Evolutionary conservation across 2,797 vertebrate species (phyloP), one percentile per base, ranked within the genome.

Genomic region (Alcedo atthis): DNA sequence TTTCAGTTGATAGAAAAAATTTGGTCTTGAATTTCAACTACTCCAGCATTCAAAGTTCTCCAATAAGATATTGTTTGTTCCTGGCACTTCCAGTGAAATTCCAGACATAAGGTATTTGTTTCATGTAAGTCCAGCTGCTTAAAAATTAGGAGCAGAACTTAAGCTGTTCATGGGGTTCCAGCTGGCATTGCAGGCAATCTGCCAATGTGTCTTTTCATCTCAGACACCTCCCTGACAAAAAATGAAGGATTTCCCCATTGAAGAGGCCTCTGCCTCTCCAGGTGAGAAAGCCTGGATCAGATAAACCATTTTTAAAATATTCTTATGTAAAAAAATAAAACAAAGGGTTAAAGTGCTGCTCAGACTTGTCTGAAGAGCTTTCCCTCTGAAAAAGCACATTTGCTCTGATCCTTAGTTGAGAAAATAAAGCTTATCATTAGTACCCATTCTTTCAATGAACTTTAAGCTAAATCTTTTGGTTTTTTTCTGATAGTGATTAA

Each of bases 401-500:
- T 21, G 28, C 2, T 76, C 19, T 58, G 33, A 69, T 51, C 20
- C 5, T 6, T 4, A 14, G 10, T 1, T 59, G 43, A 78, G 43
- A 75, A 88, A 81, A 70, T 57, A 81, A 85, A 87, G 21, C 28
- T 71, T 73, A 26, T 49, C 16, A 28, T 57, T 61, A 49, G 11
- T 49, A 63, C 6, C 18, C 1, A 7, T 80, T 81, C 25, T 64
- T 54, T 59, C 28, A 89, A 61, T 61, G 61, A 90, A 37, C 64
- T 85, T 89, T 57, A 82, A 92, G 24, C 5, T 64, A 57, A 86
- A 87, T 49, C 8, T 85, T 91, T 84, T 61, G 10, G 67, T 85
- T 33, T 76, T 90, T 76, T 90, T 76, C 42, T 92, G 67, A 82
- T 57, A 77, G 28, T 80, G 81, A 84, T 92, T 85, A 94, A 73